phyloP scores from a whole-genome alignment of 2,888 invertebrate species.

The Drosophila melanosoma region DNA sequence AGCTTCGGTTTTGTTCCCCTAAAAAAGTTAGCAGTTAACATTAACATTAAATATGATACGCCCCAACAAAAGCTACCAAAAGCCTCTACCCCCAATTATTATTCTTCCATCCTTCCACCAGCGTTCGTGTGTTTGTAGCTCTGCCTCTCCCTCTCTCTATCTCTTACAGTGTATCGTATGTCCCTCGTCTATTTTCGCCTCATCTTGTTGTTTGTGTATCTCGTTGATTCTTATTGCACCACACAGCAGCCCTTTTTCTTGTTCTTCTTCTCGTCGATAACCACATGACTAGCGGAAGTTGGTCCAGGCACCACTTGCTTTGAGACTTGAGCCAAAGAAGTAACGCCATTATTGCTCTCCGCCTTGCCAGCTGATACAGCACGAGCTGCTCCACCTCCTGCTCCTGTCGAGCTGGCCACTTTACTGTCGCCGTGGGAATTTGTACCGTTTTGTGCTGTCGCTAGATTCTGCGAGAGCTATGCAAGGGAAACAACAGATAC shows the following conservation, averaged over 20 bases:
- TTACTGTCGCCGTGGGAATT: constrained; percentile 83
- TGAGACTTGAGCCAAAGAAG: constrained; percentile 85
- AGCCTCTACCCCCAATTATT: background rate
- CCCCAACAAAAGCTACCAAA: constrained; percentile 19
- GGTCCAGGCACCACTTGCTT: constrained; percentile 90
- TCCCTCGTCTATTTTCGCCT: constrained; percentile 14
- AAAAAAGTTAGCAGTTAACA: constrained; percentile 53
- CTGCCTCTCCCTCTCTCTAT: background rate
- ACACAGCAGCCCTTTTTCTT: constrained; percentile 98
- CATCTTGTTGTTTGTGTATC: constrained; percentile 20
- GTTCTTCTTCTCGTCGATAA: constrained; percentile 93
- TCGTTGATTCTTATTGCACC: constrained; percentile 89
- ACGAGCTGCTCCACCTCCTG: constrained; percentile 28
- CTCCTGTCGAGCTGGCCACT: constrained; percentile 66
- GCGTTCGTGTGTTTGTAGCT: background rate
- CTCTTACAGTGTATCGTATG: constrained; percentile 15
- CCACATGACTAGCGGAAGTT: constrained; percentile 94
- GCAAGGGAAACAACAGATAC: constrained; percentile 22
- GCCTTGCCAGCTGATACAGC: constrained; percentile 66
- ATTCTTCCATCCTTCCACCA: background rate
- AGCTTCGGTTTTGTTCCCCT: constrained; percentile 45
- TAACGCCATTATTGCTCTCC: constrained; percentile 79
- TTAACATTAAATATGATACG: constrained; percentile 63
- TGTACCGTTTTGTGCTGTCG: constrained; percentile 85
- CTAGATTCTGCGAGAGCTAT: constrained; percentile 84